These are phyloP conservation scores for Aegithalos caudatus DNA, from an alignment of 2,113 vertebrate species.

Conservation along the genomic window DNA sequence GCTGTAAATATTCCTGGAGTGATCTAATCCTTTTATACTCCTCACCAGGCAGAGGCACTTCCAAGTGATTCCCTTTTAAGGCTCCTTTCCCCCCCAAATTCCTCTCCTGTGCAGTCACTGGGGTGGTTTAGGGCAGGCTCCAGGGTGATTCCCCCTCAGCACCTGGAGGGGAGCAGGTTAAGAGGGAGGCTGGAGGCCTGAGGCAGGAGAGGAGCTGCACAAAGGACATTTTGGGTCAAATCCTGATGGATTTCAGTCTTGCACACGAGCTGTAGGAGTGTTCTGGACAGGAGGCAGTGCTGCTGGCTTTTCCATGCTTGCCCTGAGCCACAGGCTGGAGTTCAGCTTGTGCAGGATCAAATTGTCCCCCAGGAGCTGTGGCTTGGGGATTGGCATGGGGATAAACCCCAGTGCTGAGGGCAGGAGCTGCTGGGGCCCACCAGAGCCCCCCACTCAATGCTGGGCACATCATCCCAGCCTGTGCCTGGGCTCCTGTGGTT, in stretches of 20 bases:
- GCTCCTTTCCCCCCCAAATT: background rate
- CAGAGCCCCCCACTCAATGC: background rate
- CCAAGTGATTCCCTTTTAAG: slow-evolving; percentile 5
- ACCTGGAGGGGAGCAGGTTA: background rate
- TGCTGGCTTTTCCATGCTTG: background rate
- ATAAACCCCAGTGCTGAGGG: background rate
- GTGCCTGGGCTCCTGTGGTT: background rate
- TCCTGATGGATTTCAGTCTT: background rate
- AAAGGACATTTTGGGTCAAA: no score
- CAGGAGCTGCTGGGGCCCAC: background rate
- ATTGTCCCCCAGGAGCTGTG: background rate
- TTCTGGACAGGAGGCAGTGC: background rate
- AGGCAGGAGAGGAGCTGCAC: background rate
- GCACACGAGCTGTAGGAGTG: fast-evolving
- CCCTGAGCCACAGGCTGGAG: background rate
- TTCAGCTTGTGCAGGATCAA: background rate
- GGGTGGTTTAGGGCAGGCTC: background rate
- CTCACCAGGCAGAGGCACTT: background rate
- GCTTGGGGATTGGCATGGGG: background rate
- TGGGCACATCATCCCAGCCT: no score
- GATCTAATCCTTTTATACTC: background rate
- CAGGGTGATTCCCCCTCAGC: background rate
- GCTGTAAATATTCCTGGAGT: slow-evolving; percentile 42
- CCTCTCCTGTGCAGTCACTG: background rate
- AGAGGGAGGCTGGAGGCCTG: background rate